These are phyloP conservation scores for Helicoverpa armigera DNA, from an alignment of 1,140 invertebrate genomes.

Conservation along the genomic window DNA sequence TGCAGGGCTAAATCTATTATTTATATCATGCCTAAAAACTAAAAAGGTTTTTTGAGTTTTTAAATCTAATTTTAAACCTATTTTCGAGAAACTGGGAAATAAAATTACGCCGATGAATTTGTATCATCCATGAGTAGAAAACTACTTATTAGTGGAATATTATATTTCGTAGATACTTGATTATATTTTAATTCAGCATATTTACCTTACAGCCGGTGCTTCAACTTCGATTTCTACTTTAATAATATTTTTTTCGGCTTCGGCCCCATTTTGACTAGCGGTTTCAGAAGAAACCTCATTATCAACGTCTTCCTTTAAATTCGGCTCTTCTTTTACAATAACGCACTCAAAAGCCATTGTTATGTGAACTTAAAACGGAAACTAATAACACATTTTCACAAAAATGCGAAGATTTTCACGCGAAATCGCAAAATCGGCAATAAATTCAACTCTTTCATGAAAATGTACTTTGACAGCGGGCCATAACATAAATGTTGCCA, in stretches of 20 bases:
- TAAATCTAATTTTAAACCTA: too few relatives aligned
- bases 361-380: too few relatives aligned
- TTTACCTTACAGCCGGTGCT: background rate
- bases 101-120: too few relatives aligned
- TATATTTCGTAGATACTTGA: background rate
- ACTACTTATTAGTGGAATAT: background rate
- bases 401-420: too few relatives aligned
- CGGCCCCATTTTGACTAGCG: background rate
- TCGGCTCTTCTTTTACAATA: conserved; percentile 3
- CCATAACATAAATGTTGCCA: too few relatives aligned
- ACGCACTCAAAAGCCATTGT: conserved; percentile 23
- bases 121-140: background rate
- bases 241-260: background rate
- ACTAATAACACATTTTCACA: background rate
- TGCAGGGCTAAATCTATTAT: too few relatives aligned
- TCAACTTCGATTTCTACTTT: background rate
- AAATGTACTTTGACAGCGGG: too few relatives aligned
- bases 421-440: too few relatives aligned
- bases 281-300: background rate
- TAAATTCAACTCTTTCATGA: too few relatives aligned
- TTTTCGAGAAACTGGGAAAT: too few relatives aligned
- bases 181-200: background rate
- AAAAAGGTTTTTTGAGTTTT: too few relatives aligned
- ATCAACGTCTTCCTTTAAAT: background rate
- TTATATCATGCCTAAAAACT: too few relatives aligned